A percentile compares a stretch with the other conserved stretches of the same genome.
These are phyloP conservation scores for Sciaenops ocellatus DNA, from an alignment of 2,797 vertebrate species.

Conservation along the genomic window DNA sequence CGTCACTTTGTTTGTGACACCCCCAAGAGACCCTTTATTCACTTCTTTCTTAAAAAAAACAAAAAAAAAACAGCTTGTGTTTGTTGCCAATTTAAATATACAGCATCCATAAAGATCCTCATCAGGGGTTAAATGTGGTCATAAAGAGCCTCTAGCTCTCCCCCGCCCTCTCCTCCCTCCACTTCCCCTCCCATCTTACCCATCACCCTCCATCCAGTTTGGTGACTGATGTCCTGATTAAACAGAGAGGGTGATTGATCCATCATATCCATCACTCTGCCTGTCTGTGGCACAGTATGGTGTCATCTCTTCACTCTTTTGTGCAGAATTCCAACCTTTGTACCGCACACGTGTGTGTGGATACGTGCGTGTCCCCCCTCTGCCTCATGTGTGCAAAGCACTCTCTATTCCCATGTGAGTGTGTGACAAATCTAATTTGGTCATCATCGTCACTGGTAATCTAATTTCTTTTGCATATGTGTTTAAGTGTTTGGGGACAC, in stretches of 20 bases:
- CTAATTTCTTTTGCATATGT: conserved; percentile 66
- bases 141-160: conserved; percentile 45
- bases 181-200: conserved; percentile 22
- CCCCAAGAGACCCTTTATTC: background rate
- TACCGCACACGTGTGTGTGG: conserved; percentile 57
- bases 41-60: background rate
- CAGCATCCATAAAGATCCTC: conserved; percentile 44
- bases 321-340: conserved; percentile 56
- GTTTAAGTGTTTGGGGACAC: conserved; percentile 38
- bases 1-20: background rate
- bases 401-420: conserved; percentile 28
- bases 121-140: conserved; percentile 49
- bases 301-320: conserved; percentile 62
- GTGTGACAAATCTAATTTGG: conserved; percentile 70
- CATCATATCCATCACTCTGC: conserved; percentile 81
- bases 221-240: conserved; percentile 81
- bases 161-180: conserved; percentile 15
- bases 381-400: conserved; percentile 14
- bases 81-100: conserved; percentile 38
- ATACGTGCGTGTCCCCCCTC: conserved; percentile 8
- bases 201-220: conserved; percentile 37
- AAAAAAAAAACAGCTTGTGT: background rate
- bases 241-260: conserved; percentile 82
- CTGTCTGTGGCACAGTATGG: conserved; percentile 79
- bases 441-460: conserved; percentile 56